Evolutionary conservation across 2,797 vertebrate species (phyloP), one percentile per base, ranked within the genome.

Genomic region (Sebastes vulpes): DNA sequence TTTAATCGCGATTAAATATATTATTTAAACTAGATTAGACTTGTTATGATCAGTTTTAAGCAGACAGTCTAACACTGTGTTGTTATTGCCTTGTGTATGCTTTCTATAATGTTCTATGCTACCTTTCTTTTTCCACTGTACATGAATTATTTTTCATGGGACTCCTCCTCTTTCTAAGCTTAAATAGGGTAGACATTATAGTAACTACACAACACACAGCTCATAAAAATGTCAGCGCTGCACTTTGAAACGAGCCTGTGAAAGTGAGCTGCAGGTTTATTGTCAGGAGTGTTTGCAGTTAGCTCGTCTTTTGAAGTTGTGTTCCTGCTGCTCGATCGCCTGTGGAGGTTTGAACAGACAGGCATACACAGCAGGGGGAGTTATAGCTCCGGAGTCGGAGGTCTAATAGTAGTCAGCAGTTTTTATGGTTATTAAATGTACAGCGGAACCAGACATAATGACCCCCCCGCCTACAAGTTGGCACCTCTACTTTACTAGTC

Each of bases 361-460:
- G 60, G 56, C 18, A 7, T 28, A 64, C 20, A 50, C 29, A 26
- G 74, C 72, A 69, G 81, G 83, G 20, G 53, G 21, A 64, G 72
- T 66, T 73, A 69, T 18, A 25, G 68, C 66, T 79, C 50, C 46
- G 50, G 70, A 79, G 79, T 69, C 12, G 38, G 65, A 61, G 79
- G 74, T 69, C 57, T 65, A 68, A 81, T 68, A 42, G 63, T 65
- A 90, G 89, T 92, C 90, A 90, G 89, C 81, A 48, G 84, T 92
- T 95, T 82, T 82, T 80, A 82, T 85, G 72, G 77, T 32, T 86
- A 88, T 94, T 91, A 92, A 93, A 92, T 74, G 83, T 64, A 74
- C 54, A 87, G 87, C 42, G 35, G 88, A 88, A 87, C 16, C 58
- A 50, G 28, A 86, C 50, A 35, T 91, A 92, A 93, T 85, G 75